phyloP scores from a whole-genome alignment of 1,140 invertebrate species.

The Nylanderia fulva region DNA sequence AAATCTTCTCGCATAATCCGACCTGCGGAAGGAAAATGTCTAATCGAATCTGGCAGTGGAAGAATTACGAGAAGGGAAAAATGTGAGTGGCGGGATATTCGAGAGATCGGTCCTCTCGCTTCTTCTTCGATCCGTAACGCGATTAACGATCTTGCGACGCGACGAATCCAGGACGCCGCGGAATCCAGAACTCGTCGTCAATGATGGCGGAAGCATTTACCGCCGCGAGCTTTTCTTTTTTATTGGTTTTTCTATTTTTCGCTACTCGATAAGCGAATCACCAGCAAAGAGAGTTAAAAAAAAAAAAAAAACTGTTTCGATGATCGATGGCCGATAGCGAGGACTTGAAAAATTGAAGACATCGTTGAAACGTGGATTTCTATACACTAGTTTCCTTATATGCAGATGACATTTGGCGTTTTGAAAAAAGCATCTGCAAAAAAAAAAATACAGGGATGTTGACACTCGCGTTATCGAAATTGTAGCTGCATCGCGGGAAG shows the following conservation, averaged over 20 bases:
- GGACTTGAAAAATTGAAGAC: slow-evolving; percentile 29
- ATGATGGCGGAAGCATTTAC: slow-evolving; percentile 18
- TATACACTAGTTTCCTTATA: not conserved
- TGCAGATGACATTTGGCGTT: slow-evolving; percentile 6
- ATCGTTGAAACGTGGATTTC: not conserved
- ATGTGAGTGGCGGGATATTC: slow-evolving; percentile 30
- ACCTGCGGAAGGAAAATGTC: slow-evolving; percentile 46
- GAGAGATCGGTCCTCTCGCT: slow-evolving; percentile 1
- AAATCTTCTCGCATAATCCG: slow-evolving; percentile 66
- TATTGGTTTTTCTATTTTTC: slow-evolving; percentile 7
- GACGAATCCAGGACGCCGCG: slow-evolving; percentile 5
- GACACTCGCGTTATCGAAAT: slow-evolving; percentile 8
- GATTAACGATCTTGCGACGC: slow-evolving; percentile 50
- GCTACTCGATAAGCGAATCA: slow-evolving; percentile 35
- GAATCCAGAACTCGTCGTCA: not conserved
- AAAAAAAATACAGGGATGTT: not conserved
- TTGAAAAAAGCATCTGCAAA: slow-evolving; percentile 11
- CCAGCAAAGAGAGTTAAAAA: not conserved
- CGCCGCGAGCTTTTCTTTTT: slow-evolving; percentile 14
- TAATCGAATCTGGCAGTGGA: slow-evolving; percentile 56
- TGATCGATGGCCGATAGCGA: slow-evolving; percentile 29
- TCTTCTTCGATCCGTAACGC: slow-evolving; percentile 33
- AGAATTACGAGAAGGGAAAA: slow-evolving; percentile 60
- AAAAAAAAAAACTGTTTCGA: slow-evolving; percentile 11
- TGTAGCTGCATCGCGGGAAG: not conserved